phyloP scores from a whole-genome alignment of 2,888 invertebrate species.

The Ennomos fuscantarius region DNA sequence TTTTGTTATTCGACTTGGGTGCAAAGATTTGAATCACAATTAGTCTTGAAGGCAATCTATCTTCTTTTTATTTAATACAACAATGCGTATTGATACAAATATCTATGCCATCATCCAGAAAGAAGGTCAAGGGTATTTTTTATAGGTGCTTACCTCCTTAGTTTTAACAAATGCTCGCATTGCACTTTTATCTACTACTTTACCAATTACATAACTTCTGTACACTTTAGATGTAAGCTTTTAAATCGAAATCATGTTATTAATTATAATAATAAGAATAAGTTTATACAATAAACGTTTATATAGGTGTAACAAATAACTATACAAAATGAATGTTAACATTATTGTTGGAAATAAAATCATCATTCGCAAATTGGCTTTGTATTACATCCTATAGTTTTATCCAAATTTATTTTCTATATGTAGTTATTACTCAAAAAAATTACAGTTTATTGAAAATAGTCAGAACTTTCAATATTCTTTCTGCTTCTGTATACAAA shows the following conservation, averaged over 20 bases:
- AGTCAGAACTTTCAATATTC: too few relatives aligned
- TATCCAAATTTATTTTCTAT: background rate
- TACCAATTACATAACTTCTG: background rate
- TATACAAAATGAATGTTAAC: slow-evolving; percentile 58
- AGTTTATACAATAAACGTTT: slow-evolving; percentile 50
- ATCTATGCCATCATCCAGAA: too few relatives aligned
- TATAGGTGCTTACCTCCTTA: too few relatives aligned
- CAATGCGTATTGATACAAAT: too few relatives aligned
- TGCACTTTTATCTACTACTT: background rate
- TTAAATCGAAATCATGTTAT: slow-evolving; percentile 23
- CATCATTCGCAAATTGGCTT: slow-evolving; percentile 44
- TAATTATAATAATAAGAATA: slow-evolving; percentile 5
- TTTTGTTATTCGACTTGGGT: background rate
- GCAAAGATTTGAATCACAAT: too few relatives aligned
- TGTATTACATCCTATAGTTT: slow-evolving; percentile 20
- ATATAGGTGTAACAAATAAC: slow-evolving; percentile 39
- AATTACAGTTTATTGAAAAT: too few relatives aligned
- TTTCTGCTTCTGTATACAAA: too few relatives aligned
- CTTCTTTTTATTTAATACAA: too few relatives aligned
- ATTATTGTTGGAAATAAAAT: slow-evolving; percentile 72
- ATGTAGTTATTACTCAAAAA: too few relatives aligned
- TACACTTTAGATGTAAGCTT: slow-evolving; percentile 19
- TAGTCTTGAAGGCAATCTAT: too few relatives aligned
- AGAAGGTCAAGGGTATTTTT: too few relatives aligned
- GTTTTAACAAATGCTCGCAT: background rate